These are phyloP conservation scores for Papilio protenor DNA, from an alignment of 2,888 invertebrate species.

Conservation along the genomic window DNA sequence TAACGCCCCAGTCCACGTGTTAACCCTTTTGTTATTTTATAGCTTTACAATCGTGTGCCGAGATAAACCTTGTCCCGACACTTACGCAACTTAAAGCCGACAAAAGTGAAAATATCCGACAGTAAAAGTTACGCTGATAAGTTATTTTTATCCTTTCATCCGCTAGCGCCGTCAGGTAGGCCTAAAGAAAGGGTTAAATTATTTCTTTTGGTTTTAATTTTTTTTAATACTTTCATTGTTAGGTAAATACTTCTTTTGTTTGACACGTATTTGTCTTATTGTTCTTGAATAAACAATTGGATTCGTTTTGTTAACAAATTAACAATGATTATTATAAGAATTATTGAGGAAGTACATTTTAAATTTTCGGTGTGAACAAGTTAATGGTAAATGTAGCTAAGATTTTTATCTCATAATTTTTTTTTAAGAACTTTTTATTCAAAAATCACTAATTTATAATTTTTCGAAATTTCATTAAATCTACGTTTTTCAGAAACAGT, in stretches of 20 bases:
- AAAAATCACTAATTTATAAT: no score
- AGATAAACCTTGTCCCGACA: constrained; percentile 53
- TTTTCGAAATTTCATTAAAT: neutral
- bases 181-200: constrained; percentile 35
- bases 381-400: no score
- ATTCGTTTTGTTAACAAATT: constrained; percentile 15
- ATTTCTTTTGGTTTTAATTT: constrained; percentile 31
- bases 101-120: constrained; percentile 78
- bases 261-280: neutral
- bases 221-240: constrained; percentile 24
- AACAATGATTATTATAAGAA: neutral
- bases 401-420: no score
- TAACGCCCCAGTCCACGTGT: constrained; percentile 75
- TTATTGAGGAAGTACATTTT: constrained; percentile 17
- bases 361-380: no score
- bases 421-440: no score
- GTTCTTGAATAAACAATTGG: constrained; percentile 6
- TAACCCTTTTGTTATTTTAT: constrained; percentile 76
- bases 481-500: neutral
- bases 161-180: constrained; percentile 49
- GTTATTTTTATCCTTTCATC: constrained; percentile 47
- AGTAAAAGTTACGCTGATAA: constrained; percentile 67
- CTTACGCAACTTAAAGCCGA: constrained; percentile 72
- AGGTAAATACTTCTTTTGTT: constrained; percentile 27
- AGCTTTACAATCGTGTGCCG: constrained; percentile 62